These are phyloP conservation scores for Drosophila diplacantha DNA, from an alignment of 2,888 invertebrate species.

Conservation along the genomic window DNA sequence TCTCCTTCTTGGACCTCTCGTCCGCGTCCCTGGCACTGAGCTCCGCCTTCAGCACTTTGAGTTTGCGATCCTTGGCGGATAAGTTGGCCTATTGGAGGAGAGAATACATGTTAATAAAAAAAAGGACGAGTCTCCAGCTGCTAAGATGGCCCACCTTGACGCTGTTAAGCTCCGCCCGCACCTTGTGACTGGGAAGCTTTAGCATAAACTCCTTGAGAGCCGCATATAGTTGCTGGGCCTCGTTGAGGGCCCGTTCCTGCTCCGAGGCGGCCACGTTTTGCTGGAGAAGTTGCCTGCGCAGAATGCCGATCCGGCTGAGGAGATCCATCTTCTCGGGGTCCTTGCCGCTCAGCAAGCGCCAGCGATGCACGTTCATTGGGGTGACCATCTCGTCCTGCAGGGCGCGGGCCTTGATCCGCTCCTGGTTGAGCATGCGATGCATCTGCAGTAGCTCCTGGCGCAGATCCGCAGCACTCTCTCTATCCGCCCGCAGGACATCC, in stretches of 20 bases:
- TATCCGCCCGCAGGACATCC: constrained; percentile 83
- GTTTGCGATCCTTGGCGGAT: constrained; percentile 72
- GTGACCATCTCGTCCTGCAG: constrained; percentile 93
- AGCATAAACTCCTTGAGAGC: constrained; percentile 76
- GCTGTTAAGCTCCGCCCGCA: constrained; percentile 75
- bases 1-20: constrained; percentile 65
- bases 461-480: constrained; percentile 89
- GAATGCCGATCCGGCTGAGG: constrained; percentile 88
- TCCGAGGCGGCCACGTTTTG: constrained; percentile 73
- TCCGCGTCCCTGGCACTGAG: constrained; percentile 72
- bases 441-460: constrained; percentile 84
- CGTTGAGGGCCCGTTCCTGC: constrained; percentile 73
- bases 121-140: neutral
- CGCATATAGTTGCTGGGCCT: constrained; percentile 74
- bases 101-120: neutral
- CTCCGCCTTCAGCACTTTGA: constrained; percentile 76
- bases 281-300: constrained; percentile 78
- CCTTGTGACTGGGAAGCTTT: constrained; percentile 75
- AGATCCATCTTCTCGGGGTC: constrained; percentile 91
- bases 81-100: constrained; percentile 63
- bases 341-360: constrained; percentile 93
- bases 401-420: constrained; percentile 89
- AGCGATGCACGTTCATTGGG: constrained; percentile 93
- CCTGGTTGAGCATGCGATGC: constrained; percentile 88
- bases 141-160: constrained; percentile 68